These are phyloP conservation scores for Callitettix versicolor DNA, from an alignment of 1,140 invertebrate genomes.

Conservation along the genomic window DNA sequence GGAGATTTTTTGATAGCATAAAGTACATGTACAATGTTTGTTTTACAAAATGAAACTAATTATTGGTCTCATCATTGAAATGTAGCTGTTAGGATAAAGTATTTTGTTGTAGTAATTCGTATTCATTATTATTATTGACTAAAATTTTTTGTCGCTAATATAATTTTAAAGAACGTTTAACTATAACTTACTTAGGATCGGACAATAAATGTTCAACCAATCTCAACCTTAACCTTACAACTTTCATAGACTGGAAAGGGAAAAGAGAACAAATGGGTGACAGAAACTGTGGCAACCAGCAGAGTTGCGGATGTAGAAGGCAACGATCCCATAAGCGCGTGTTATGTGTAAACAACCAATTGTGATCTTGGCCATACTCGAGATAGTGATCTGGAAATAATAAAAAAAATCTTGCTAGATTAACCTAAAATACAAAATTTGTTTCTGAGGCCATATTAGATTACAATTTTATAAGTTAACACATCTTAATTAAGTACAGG, in stretches of 20 bases:
- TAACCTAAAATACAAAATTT: not conserved
- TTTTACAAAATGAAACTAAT: too few species aligned
- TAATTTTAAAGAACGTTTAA: too few species aligned
- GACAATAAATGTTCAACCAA: slow-evolving; percentile 58
- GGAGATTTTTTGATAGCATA: too few species aligned
- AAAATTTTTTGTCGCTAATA: too few species aligned
- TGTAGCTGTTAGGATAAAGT: too few species aligned
- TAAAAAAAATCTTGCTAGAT: not conserved
- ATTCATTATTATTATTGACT: too few species aligned
- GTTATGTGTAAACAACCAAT: slow-evolving; percentile 74
- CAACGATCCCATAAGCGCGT: slow-evolving; percentile 70
- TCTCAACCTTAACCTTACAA: slow-evolving; percentile 61
- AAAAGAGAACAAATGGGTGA: slow-evolving; percentile 69
- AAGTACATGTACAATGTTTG: too few species aligned
- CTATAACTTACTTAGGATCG: slow-evolving; percentile 50
- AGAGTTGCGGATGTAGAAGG: slow-evolving; percentile 53
- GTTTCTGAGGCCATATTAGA: not conserved
- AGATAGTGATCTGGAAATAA: slow-evolving; percentile 52
- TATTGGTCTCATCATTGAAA: too few species aligned
- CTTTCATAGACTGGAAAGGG: slow-evolving; percentile 80
- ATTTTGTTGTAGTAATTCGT: too few species aligned
- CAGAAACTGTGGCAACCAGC: slow-evolving; percentile 64
- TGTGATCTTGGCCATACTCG: slow-evolving; percentile 61
- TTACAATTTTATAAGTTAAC: not conserved
- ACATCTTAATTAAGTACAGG: too few species aligned